phyloP scores from a whole-genome alignment of 64 coral and sea anemone genomes.

The Hydrozoanthus tunicans region DNA sequence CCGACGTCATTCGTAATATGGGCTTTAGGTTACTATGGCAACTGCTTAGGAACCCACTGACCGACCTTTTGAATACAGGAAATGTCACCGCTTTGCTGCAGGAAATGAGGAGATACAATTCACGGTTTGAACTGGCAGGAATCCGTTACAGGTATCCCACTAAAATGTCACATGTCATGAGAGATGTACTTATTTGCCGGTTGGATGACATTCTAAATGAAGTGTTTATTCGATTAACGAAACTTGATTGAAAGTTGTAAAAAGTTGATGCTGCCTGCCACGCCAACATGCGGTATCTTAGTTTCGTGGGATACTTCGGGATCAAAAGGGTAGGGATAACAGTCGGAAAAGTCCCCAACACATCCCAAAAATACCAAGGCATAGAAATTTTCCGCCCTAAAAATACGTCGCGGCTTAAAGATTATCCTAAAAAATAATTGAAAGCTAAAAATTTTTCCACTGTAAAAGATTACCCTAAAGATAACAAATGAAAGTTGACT shows the following conservation, averaged over 20 bases:
- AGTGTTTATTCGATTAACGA: constrained; percentile 43
- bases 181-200: constrained; percentile 86
- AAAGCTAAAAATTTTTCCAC: too few relatives aligned
- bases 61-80: constrained; percentile 51
- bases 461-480: too few relatives aligned
- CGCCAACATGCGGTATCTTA: too few relatives aligned
- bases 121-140: constrained; percentile 85
- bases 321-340: too few relatives aligned
- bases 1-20: neutral
- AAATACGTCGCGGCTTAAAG: too few relatives aligned
- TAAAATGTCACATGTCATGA: constrained; percentile 83
- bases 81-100: constrained; percentile 63
- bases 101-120: constrained; percentile 64
- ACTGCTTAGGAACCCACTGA: constrained; percentile 67
- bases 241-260: neutral
- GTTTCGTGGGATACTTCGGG: too few relatives aligned
- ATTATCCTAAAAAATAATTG: too few relatives aligned
- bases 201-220: constrained; percentile 85
- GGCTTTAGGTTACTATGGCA: constrained; percentile 61
- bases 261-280: too few relatives aligned
- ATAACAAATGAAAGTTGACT: too few relatives aligned
- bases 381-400: too few relatives aligned
- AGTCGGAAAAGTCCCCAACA: too few relatives aligned
- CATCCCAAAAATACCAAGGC: too few relatives aligned
- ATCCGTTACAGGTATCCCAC: constrained; percentile 73